phyloP scores from a whole-genome alignment of 2,888 invertebrate genomes.

The Ormia ochracea region DNA sequence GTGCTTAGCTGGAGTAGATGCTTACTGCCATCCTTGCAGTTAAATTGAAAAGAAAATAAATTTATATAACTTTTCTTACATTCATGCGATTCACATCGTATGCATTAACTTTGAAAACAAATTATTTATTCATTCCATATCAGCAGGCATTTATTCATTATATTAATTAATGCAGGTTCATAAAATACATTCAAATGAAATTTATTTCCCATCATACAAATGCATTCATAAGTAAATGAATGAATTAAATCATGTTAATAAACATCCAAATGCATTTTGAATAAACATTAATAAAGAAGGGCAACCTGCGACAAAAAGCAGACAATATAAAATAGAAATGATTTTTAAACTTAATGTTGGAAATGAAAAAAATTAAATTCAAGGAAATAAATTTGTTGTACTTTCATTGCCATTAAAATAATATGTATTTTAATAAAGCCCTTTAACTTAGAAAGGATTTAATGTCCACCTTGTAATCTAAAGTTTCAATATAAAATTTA shows the following conservation, averaged over 20 bases:
- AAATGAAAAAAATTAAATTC: neutral
- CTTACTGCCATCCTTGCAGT: too few species aligned
- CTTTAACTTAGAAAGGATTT: neutral
- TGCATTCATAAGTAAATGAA: conserved; percentile 24
- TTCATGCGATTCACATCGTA: neutral
- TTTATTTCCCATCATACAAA: neutral
- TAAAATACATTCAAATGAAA: neutral
- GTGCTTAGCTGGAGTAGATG: too few species aligned
- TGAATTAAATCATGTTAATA: conserved; percentile 50
- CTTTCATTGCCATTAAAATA: conserved; percentile 21
- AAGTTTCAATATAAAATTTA: neutral
- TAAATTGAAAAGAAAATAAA: too few species aligned
- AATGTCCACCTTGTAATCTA: neutral
- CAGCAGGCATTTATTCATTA: conserved; percentile 15
- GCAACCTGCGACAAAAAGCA: neutral
- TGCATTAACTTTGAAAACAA: neutral
- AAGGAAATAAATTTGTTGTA: conserved; percentile 6
- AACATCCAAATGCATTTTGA: conserved; percentile 26
- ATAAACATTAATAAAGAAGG: conserved; percentile 18
- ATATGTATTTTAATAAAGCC: neutral
- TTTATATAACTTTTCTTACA: neutral
- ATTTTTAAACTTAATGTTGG: conserved; percentile 10
- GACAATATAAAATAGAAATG: conserved; percentile 11
- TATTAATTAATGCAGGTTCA: conserved; percentile 33
- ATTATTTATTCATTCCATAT: neutral